Percentiles rank a stretch among this genome's conserved stretches.
These are phyloP conservation scores for Cataglyphis rosenhaueri DNA, from an alignment of 2,888 invertebrate genomes.

Conservation along the genomic window DNA sequence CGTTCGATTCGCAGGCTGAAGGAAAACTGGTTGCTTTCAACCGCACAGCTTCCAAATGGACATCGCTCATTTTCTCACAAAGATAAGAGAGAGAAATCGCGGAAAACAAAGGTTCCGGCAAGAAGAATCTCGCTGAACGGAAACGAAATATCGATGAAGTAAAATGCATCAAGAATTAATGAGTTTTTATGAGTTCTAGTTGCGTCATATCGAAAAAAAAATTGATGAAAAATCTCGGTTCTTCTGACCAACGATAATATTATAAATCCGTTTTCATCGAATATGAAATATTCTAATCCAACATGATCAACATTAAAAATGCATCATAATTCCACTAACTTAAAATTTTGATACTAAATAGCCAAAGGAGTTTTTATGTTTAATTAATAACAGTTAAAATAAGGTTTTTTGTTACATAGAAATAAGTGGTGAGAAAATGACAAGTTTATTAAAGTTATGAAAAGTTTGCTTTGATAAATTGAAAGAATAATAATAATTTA, in stretches of 20 bases:
- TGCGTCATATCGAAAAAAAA: background rate
- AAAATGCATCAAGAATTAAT: conserved; percentile 47
- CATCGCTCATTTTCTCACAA: conserved; percentile 75
- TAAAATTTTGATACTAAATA: background rate
- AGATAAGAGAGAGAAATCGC: conserved; percentile 66
- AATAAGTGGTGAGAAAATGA: background rate
- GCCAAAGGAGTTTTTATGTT: background rate
- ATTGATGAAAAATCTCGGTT: background rate
- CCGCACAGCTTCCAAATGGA: conserved; percentile 51
- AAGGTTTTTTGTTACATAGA: background rate
- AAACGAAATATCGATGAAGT: conserved; percentile 37
- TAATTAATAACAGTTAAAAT: background rate
- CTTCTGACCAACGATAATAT: conserved; percentile 1
- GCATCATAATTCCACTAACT: background rate
- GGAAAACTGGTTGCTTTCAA: conserved; percentile 62
- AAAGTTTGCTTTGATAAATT: background rate
- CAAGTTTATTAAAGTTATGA: background rate
- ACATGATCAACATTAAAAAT: background rate
- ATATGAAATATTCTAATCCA: background rate
- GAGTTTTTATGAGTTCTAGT: conserved; percentile 27
- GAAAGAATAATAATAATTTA: background rate
- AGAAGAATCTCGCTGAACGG: conserved; percentile 5
- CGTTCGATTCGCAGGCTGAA: conserved; percentile 59
- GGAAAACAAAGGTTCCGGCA: conserved; percentile 41
- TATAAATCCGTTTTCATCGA: background rate